Base-by-base conservation (phyloP, 1,140 invertebrate species). In the Leptonema lineaticorne region DNA sequence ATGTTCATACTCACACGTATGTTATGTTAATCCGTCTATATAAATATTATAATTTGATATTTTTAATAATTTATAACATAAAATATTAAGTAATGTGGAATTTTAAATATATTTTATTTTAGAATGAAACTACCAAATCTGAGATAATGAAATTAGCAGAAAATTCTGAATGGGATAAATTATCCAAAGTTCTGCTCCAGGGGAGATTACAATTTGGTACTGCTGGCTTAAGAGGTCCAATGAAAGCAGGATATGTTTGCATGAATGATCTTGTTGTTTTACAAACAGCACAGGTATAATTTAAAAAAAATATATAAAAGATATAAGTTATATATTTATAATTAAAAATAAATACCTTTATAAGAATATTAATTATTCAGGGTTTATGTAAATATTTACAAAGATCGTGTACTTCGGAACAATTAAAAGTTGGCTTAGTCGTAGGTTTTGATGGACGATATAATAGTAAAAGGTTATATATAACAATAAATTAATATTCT, bases 231-330 rank as follows among this genome's bases (percentile, higher is more conserved):
- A 85, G 98, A 67, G 93, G 93, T 0, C 82, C 83, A 69, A 99
- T 99, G 96, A 92, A 89, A 16, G 89, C 94, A 37, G 98, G 97
- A 0, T 98, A 92, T 76, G 87, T 86, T 73, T 89, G 90, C 63
- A 96, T 99, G 92, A 99, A 99, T 83, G 96, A 99, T 81, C 84
- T 99, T 26, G 96, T 98, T 0, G 91, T 99, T 27, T 87, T 99
- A 53, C 98, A 99, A 83, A 95, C 97, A 18, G 90, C 90, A 3
- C 96, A 98, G 75, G 80, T 81, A 66, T 67, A 28, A 37, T 6
- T 6, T 6, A 3, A 63, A 46, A 30, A 45, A 16, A 62, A 41
- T 2, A n/a, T n/a, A 41, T 2, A 4, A 11, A 4, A n/a, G 18
- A 7, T 50, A 50, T 11, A 58, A 58, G 9, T 4, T 58, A 27